Conservation (phyloP, 2,113 vertebrate species). For the Oceanodroma tethys region DNA sequence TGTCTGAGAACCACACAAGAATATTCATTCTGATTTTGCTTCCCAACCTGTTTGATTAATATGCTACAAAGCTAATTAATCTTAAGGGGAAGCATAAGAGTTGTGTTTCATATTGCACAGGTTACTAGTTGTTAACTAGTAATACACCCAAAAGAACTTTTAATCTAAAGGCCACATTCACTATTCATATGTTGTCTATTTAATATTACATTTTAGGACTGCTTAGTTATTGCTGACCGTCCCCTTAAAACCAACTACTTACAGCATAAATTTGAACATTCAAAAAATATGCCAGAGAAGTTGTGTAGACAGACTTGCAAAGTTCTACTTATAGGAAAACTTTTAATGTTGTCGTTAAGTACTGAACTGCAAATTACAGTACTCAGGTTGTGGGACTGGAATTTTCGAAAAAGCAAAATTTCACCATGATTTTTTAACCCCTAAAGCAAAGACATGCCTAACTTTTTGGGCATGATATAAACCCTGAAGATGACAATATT, state of each 20-base stretch:
- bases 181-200: background rate
- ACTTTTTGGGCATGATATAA: background rate
- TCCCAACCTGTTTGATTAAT: slow-evolving; percentile 19
- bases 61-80: slow-evolving; percentile 36
- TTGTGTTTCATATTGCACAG: background rate
- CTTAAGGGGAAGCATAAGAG: background rate
- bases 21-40: background rate
- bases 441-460: background rate
- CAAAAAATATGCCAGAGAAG: background rate
- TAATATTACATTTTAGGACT: background rate
- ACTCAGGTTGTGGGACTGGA: background rate
- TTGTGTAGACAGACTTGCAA: background rate
- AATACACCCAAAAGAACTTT: background rate
- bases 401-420: background rate
- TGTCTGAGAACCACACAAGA: background rate
- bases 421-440: background rate
- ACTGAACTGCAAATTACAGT: background rate
- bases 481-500: background rate
- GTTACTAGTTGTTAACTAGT: background rate
- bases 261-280: background rate
- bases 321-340: background rate
- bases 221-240: background rate
- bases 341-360: background rate
- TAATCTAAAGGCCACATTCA: background rate
- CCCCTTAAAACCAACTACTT: background rate